These are phyloP conservation scores for Lampris incognitus DNA, from an alignment of 2,113 vertebrate species.

Conservation along the genomic window DNA sequence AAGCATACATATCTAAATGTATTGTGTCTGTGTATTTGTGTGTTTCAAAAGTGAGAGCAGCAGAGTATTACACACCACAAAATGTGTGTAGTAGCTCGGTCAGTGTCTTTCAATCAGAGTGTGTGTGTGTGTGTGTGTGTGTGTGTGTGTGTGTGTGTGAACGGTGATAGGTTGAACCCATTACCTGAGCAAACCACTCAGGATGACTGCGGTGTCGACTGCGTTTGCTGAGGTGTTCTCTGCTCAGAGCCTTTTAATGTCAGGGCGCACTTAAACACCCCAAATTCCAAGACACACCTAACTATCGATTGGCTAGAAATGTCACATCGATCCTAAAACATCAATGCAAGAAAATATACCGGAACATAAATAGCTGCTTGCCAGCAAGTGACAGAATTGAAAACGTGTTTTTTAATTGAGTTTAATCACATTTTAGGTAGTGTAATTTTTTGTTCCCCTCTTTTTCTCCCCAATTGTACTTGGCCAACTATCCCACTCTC, in stretches of 20 bases:
- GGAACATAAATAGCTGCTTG: slow-evolving; percentile 45
- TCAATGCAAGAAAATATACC: slow-evolving; percentile 24
- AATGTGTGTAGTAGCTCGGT: slow-evolving; percentile 17
- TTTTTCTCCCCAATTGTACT: no score
- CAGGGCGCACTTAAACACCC: slow-evolving; percentile 35
- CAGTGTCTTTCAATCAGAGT: slow-evolving; percentile 13
- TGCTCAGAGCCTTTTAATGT: slow-evolving; percentile 45
- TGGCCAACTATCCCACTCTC: no score
- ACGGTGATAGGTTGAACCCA: slow-evolving; percentile 37
- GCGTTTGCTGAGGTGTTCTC: slow-evolving; percentile 40
- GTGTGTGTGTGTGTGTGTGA: slow-evolving; percentile 3
- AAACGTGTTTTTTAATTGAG: no score
- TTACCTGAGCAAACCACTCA: slow-evolving; percentile 65
- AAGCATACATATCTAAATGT: background rate
- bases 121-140: slow-evolving; percentile 5
- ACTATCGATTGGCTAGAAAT: slow-evolving; percentile 51
- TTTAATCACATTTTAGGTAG: no score
- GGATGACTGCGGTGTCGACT: slow-evolving; percentile 55
- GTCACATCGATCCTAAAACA: slow-evolving; percentile 24
- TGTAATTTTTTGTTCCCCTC: no score
- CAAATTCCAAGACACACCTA: slow-evolving; percentile 30
- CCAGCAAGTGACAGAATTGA: slow-evolving; percentile 4
- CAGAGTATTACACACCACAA: slow-evolving; percentile 30
- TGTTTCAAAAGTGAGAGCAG: background rate
- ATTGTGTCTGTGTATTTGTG: background rate